Evolutionary conservation across 2,888 invertebrate species (phyloP).

Genomic region (Agriopis leucophaearia): DNA sequence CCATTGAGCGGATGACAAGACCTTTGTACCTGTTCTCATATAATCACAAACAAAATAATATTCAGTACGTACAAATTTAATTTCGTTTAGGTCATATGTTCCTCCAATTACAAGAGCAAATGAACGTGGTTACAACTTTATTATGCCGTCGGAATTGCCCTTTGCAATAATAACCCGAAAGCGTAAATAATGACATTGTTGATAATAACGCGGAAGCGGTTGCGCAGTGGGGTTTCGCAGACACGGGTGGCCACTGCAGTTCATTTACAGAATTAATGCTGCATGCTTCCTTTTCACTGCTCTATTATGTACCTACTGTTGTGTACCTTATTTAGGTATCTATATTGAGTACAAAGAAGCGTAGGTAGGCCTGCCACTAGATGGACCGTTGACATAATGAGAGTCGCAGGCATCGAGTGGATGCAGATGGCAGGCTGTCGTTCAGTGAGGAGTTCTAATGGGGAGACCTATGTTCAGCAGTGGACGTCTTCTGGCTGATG

Average conservation of each 20-base stretch:
- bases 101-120: constrained; percentile 31
- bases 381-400: too few species aligned
- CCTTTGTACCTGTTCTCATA: background rate
- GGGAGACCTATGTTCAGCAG: too few species aligned
- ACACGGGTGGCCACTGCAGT: constrained; percentile 41
- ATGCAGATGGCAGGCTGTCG: too few species aligned
- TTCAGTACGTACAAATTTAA: constrained; percentile 3
- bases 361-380: too few species aligned
- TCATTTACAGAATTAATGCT: constrained; percentile 57
- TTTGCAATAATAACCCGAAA: constrained; percentile 48
- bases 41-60: background rate
- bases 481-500: too few species aligned
- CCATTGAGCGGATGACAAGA: too few species aligned
- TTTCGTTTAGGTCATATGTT: constrained; percentile 7
- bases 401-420: too few species aligned
- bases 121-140: constrained; percentile 34
- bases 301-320: background rate
- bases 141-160: constrained; percentile 36
- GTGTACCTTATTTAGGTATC: too few species aligned
- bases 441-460: too few species aligned
- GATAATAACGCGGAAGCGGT: constrained; percentile 53
- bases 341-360: too few species aligned
- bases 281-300: constrained; percentile 42
- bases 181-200: constrained; percentile 50
- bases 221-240: constrained; percentile 24